A percentile compares a stretch with the other conserved stretches of the same genome.
Conservation (phyloP, 2,888 invertebrate species). For the Cryptus viduatorius region DNA sequence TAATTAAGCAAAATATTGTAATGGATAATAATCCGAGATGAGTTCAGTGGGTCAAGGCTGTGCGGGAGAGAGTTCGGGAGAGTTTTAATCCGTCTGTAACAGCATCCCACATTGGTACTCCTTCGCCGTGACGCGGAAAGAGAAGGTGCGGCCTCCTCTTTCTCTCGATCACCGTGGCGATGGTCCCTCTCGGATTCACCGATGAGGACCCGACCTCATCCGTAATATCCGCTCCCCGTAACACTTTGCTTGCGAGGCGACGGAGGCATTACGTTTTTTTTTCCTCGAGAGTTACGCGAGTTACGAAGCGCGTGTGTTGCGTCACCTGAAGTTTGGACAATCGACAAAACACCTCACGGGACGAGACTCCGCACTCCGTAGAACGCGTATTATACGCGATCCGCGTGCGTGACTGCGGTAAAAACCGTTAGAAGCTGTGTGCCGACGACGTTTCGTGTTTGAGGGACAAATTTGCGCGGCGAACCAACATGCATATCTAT, state of each 20-base stretch:
- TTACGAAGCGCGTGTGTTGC: conserved; percentile 69
- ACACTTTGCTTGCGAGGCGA: conserved; percentile 76
- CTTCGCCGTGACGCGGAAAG: conserved; percentile 41
- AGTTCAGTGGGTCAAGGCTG: conserved; percentile 80
- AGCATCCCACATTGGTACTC: conserved; percentile 19
- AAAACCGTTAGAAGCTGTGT: conserved; percentile 61
- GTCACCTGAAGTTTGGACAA: conserved; percentile 75
- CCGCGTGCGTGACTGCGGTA: conserved; percentile 72
- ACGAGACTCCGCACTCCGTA: conserved; percentile 51
- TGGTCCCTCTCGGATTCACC: conserved; percentile 30
- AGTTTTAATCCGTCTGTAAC: conserved; percentile 66
- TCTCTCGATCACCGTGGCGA: conserved; percentile 4
- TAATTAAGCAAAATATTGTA: not conserved
- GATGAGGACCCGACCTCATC: conserved; percentile 59
- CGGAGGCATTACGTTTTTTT: conserved; percentile 22
- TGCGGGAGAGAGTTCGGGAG: conserved; percentile 63
- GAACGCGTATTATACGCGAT: conserved; percentile 40
- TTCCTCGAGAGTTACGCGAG: conserved; percentile 77
- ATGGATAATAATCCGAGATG: conserved; percentile 39
- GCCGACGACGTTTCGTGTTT: conserved; percentile 63
- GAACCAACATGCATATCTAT: conserved; percentile 38
- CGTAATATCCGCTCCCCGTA: conserved; percentile 68
- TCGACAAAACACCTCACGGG: conserved; percentile 73
- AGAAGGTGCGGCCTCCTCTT: conserved; percentile 44
- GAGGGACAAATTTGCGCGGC: conserved; percentile 70